phyloP scores from a whole-genome alignment of 2,113 vertebrate genomes.

The Taurulus bubalis region DNA sequence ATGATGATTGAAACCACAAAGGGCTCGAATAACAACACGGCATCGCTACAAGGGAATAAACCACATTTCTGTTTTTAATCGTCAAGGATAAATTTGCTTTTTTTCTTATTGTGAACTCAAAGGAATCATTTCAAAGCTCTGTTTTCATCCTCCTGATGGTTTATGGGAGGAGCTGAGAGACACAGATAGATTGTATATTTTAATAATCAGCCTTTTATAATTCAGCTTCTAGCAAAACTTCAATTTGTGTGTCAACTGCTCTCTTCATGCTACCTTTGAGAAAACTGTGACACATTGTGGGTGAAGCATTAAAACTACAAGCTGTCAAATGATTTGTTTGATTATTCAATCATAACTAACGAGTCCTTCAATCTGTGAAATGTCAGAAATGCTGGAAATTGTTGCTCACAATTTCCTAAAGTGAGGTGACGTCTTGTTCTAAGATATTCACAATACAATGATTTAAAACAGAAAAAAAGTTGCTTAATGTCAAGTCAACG shows the following conservation, averaged over 20 bases:
- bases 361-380: too few relatives aligned
- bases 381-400: too few relatives aligned
- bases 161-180: background rate
- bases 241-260: background rate
- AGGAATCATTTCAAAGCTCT: conserved; percentile 1
- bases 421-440: background rate
- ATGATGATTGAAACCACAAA: conserved; percentile 36
- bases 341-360: too few relatives aligned
- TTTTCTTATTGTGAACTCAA: conserved; percentile 25
- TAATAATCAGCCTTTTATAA: background rate
- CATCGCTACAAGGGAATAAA: background rate
- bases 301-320: background rate
- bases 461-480: background rate
- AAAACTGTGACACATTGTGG: background rate
- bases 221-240: background rate
- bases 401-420: background rate
- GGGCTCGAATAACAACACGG: conserved; percentile 19
- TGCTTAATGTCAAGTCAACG: background rate
- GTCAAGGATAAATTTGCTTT: conserved; percentile 19
- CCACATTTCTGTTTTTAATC: conserved; percentile 16
- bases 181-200: background rate
- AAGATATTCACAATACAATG: background rate
- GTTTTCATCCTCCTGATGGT: conserved; percentile 12
- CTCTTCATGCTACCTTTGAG: background rate
- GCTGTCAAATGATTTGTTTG: background rate